phyloP scores from a whole-genome alignment of 2,888 invertebrate species.

The Dendrolimus houi region DNA sequence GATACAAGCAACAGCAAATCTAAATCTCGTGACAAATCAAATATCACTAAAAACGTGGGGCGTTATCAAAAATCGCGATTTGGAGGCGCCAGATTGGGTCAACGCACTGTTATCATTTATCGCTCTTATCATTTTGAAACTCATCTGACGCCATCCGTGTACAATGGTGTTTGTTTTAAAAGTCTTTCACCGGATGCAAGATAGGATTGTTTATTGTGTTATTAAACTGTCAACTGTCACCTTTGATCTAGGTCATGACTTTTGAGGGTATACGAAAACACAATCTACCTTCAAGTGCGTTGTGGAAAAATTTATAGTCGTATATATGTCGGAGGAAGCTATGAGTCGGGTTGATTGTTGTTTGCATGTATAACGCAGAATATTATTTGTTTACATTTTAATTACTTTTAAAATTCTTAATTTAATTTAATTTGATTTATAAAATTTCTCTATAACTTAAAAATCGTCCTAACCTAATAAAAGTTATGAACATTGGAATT shows the following conservation, averaged over 20 bases:
- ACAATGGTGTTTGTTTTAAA: neutral
- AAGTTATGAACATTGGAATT: no score
- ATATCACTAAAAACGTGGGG: neutral
- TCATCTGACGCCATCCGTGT: neutral
- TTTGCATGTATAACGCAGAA: no score
- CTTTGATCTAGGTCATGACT: neutral
- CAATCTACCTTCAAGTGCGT: no score
- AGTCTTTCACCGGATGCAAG: neutral
- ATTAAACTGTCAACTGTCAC: neutral
- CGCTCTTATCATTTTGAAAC: neutral
- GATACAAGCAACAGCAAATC: neutral
- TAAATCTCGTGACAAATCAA: neutral
- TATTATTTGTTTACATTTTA: no score
- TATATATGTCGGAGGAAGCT: no score
- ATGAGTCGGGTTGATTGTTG: no score
- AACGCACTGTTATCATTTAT: slow-evolving; percentile 18
- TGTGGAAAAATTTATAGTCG: no score
- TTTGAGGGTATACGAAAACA: no score
- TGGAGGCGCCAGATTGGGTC: slow-evolving; percentile 10
- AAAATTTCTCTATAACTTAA: no score
- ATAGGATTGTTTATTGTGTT: neutral
- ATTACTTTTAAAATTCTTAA: no score
- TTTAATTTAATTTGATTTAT: no score
- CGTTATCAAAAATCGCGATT: neutral
- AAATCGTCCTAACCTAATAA: no score